Evolutionary conservation across 2,888 invertebrate genomes (phyloP), one percentile per base, ranked within the genome.

Genomic region (Clostera curtula): DNA sequence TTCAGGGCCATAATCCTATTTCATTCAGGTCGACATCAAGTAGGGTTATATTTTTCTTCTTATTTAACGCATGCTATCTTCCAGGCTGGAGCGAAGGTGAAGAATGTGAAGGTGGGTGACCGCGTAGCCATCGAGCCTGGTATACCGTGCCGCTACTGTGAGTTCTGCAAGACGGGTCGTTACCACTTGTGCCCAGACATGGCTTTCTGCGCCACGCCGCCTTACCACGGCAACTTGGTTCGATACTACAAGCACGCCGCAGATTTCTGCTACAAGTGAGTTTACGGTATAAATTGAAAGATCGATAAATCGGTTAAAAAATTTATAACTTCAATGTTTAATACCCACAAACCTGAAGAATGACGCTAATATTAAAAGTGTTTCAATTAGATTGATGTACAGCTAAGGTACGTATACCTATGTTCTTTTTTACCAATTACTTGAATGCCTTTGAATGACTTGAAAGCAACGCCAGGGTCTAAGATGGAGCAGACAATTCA

Each of bases 91-190:
- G 40, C 74, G 11, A 87, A 87, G 43, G 93, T 94, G 1, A 90
- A 84, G 51, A 71, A 86, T 62, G 69, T 94, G 4, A 85, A 89
- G 73, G 77, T 86, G 58, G 96, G 97, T 2, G 97, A 97, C 76
- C 87, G 96, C 41, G 97, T 98, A 3, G 96, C 96, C 1, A 91
- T 98, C 43, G 97, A 98, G 74, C 98, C 98, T 0, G 97, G 97
- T 5, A 91, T 95, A 31, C 90, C 93, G 2, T 98, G 98, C 59
- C 87, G 95, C 28, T 73, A 75, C 27, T 98, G 98, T 67, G 84
- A 87, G 20, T 91, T 88, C 65, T 98, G 98, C 80, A 96, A 95
- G 76, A 85, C 79, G 0, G 98, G 98, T 19, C 86, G 88, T 33
- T 98, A 98, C 79, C 96, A 98, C 76, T 86, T 98, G 20, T 98